Evolutionary conservation across 2,797 vertebrate genomes (phyloP).

Genomic region (Aselliscus stoliczkanus): DNA sequence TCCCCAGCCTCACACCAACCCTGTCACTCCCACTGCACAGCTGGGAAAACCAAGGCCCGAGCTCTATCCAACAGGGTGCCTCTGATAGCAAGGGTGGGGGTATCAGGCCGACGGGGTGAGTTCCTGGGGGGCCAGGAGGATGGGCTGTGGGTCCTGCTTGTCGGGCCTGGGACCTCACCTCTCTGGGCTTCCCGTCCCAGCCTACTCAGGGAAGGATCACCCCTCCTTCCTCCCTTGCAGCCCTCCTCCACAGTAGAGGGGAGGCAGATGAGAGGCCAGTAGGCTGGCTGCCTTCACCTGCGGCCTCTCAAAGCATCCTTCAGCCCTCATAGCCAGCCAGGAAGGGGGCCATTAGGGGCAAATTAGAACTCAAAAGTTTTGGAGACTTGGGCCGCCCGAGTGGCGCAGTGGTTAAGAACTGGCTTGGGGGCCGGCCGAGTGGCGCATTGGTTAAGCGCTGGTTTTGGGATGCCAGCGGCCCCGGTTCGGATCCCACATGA

Average conservation of each 20-base stretch:
- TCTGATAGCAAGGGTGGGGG: neutral
- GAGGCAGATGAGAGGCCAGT: neutral
- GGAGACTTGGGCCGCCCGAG: too few relatives aligned
- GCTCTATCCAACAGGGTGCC: neutral
- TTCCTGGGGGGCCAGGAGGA: neutral
- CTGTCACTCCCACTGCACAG: neutral
- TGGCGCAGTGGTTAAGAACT: too few relatives aligned
- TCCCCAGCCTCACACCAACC: neutral
- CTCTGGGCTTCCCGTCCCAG: neutral
- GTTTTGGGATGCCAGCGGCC: too few relatives aligned
- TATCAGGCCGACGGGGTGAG: neutral
- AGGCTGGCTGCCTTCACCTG: neutral
- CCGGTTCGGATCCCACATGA: too few relatives aligned
- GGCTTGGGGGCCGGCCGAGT: too few relatives aligned
- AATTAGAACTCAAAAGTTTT: neutral
- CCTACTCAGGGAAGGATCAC: neutral
- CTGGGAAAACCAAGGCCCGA: neutral
- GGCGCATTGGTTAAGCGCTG: too few relatives aligned
- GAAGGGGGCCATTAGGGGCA: neutral
- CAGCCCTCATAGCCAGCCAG: neutral
- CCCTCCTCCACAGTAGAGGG: accelerated
- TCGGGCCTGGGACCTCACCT: neutral
- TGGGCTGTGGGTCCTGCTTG: neutral
- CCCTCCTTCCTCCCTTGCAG: too few relatives aligned
- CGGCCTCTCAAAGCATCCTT: neutral